phyloP scores from a whole-genome alignment of 2,888 invertebrate genomes.

The Lamellibrachia satsuma region DNA sequence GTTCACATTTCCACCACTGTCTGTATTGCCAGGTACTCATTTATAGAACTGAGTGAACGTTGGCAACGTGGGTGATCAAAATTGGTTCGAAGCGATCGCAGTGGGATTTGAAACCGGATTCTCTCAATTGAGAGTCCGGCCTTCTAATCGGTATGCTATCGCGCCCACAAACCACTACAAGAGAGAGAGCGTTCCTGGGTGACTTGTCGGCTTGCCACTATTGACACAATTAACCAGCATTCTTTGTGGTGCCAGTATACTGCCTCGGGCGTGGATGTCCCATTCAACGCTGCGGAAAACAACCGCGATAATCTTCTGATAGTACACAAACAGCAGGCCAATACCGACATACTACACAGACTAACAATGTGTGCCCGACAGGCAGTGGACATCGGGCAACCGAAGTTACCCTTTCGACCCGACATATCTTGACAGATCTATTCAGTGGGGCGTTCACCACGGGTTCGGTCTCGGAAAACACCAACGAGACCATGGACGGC shows the following conservation, averaged over 20 bases:
- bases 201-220: neutral
- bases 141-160: too few species aligned
- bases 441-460: neutral
- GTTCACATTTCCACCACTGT: too few species aligned
- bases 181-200: neutral
- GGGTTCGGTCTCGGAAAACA: neutral
- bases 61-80: too few species aligned
- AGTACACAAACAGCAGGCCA: neutral
- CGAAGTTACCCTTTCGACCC: neutral
- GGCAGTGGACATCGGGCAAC: neutral
- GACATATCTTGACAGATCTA: neutral
- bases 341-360: too few species aligned
- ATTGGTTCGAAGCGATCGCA: too few species aligned
- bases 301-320: neutral
- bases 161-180: neutral
- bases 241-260: neutral
- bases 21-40: too few species aligned
- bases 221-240: neutral
- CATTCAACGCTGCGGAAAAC: neutral
- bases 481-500: neutral
- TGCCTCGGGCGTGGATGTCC: neutral
- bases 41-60: too few species aligned
- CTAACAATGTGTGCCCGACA: neutral
- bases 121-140: too few species aligned
- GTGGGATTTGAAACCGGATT: too few species aligned